Conservation (phyloP, 35 echinoderm and acorn worm species). For the Diadema setosum region DNA sequence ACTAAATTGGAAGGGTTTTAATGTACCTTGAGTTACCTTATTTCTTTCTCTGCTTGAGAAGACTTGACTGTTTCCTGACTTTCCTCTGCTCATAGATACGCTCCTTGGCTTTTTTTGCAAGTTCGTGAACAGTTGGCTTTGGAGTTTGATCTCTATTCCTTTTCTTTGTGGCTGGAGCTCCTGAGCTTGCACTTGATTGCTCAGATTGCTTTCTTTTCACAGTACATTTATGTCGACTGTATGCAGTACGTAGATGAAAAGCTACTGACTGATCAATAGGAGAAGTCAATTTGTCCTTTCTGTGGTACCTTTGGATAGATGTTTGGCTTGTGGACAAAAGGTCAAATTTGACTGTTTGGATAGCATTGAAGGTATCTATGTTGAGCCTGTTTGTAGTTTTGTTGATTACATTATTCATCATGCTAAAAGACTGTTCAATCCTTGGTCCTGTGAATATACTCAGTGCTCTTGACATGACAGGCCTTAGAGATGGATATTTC, state of each 20-base stretch:
- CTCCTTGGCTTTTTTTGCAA: too few relatives aligned
- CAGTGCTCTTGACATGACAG: not conserved
- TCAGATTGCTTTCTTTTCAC: not conserved
- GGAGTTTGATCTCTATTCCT: not conserved
- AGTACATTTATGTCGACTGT: not conserved
- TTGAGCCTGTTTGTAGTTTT: conserved; percentile 28
- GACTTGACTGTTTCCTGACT: too few relatives aligned
- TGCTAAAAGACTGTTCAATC: conserved; percentile 39
- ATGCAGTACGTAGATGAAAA: not conserved
- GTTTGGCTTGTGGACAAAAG: conserved; percentile 14
- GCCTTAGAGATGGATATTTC: conserved; percentile 48
- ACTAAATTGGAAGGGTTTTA: too few relatives aligned
- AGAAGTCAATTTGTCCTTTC: conserved; percentile 10
- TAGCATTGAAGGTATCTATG: conserved; percentile 33
- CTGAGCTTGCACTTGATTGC: not conserved
- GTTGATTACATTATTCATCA: conserved; percentile 55
- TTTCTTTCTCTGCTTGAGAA: too few relatives aligned
- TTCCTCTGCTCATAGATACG: too few relatives aligned
- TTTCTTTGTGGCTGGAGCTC: not conserved
- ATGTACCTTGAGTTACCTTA: too few relatives aligned
- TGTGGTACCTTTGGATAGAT: conserved; percentile 11
- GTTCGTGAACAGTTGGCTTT: not conserved
- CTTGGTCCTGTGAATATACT: conserved; percentile 60
- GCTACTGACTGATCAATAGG: conserved; percentile 5
- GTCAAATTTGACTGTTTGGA: conserved; percentile 52